Percentiles rank a stretch among this genome's conserved stretches.
These are phyloP conservation scores for Thecophora atra DNA, from an alignment of 2,888 invertebrate species.

Conservation along the genomic window DNA sequence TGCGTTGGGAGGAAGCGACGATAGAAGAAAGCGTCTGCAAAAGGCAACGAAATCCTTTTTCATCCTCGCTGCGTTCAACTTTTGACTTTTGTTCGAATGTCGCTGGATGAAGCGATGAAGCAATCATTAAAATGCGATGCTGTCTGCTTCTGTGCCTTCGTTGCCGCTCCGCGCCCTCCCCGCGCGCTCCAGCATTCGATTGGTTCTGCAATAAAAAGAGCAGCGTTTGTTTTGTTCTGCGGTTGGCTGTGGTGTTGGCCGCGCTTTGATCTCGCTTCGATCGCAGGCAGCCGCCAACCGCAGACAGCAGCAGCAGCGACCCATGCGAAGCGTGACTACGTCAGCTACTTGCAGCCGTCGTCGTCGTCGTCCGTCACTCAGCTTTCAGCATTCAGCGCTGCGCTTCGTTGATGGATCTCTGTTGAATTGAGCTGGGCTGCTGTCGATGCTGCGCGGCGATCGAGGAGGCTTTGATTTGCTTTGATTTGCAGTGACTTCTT, in stretches of 20 bases:
- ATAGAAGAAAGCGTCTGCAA: background rate
- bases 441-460: background rate
- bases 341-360: background rate
- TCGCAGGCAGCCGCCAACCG: background rate
- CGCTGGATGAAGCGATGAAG: background rate
- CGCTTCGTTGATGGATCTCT: background rate
- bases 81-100: background rate
- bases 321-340: background rate
- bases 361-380: background rate
- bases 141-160: background rate
- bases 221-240: background rate
- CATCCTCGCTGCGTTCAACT: background rate
- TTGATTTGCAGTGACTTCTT: slow-evolving; percentile 34
- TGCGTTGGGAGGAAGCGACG: background rate
- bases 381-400: background rate
- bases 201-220: background rate
- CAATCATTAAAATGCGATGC: background rate
- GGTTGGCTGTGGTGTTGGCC: background rate
- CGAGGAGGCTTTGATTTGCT: background rate
- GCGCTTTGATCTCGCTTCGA: background rate
- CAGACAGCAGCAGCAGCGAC: background rate
- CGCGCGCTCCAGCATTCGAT: background rate
- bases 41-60: background rate
- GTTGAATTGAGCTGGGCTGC: background rate
- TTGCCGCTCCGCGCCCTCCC: too few relatives aligned